Evolutionary conservation across 2,888 invertebrate species (phyloP).

Genomic region (Brachylomia viminalis): DNA sequence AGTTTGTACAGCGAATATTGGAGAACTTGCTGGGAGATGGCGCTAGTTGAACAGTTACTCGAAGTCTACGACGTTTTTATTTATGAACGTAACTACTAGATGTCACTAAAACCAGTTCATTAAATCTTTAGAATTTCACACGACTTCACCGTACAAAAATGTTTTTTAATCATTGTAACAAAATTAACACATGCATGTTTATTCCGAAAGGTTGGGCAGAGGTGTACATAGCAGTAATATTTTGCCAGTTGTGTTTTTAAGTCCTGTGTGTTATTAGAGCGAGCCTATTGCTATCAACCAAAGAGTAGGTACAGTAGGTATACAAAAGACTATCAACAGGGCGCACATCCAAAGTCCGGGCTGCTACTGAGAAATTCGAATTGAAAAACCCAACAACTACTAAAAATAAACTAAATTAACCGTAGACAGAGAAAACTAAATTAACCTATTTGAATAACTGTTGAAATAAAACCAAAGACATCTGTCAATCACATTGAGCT

Average conservation of each 20-base stretch:
- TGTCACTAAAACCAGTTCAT: constrained; percentile 20
- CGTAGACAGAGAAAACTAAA: no score
- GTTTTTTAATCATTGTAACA: neutral
- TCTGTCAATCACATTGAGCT: no score
- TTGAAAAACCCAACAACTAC: neutral
- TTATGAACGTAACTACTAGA: neutral
- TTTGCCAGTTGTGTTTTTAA: no score
- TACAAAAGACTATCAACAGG: neutral
- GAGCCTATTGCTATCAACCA: neutral
- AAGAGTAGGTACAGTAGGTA: no score
- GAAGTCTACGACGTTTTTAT: neutral
- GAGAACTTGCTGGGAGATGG: neutral
- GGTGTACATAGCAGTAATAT: no score
- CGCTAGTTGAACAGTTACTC: neutral
- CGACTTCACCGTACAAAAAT: neutral
- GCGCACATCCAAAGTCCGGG: neutral
- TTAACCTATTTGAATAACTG: neutral
- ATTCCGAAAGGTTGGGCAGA: no score
- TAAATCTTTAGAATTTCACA: neutral
- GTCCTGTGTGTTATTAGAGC: no score
- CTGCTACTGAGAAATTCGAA: neutral
- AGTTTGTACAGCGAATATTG: neutral
- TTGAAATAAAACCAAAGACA: constrained; percentile 31
- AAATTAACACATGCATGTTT: no score
- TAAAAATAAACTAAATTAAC: neutral